Evolutionary conservation across 1,140 invertebrate genomes (phyloP).

Genomic region (Achatina immaculata): DNA sequence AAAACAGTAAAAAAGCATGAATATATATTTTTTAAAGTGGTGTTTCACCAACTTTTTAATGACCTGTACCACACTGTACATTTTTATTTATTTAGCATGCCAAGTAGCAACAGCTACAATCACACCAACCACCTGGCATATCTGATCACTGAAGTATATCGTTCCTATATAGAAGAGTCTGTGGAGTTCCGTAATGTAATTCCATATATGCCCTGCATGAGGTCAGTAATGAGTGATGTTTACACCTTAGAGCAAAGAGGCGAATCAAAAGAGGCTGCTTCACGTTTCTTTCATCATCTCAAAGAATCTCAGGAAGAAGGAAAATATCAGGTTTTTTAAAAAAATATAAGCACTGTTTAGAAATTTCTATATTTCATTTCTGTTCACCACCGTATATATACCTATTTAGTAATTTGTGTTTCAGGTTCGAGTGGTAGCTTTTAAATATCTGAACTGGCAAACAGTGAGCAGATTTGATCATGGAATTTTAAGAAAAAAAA

Average conservation of each 20-base stretch:
- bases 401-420: too few relatives aligned
- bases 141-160: not conserved
- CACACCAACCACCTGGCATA: not conserved
- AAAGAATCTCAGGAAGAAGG: not conserved
- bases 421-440: too few relatives aligned
- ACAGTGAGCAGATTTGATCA: too few relatives aligned
- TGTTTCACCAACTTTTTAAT: too few relatives aligned
- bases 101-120: not conserved
- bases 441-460: too few relatives aligned
- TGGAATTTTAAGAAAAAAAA: too few relatives aligned
- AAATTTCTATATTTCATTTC: too few relatives aligned
- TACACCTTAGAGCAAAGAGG: not conserved
- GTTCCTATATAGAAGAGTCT: not conserved
- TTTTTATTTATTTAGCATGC: not conserved
- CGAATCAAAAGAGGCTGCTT: not conserved
- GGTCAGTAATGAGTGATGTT: not conserved
- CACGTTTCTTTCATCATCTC: not conserved
- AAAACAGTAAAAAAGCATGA: too few relatives aligned
- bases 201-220: conserved; percentile 20
- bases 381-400: too few relatives aligned
- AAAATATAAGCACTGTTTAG: too few relatives aligned
- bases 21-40: too few relatives aligned
- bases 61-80: too few relatives aligned
- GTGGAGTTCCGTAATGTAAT: not conserved
- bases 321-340: conserved; percentile 3